Base-by-base conservation (phyloP, 2,113 vertebrate genomes). In the Chauna torquata region DNA sequence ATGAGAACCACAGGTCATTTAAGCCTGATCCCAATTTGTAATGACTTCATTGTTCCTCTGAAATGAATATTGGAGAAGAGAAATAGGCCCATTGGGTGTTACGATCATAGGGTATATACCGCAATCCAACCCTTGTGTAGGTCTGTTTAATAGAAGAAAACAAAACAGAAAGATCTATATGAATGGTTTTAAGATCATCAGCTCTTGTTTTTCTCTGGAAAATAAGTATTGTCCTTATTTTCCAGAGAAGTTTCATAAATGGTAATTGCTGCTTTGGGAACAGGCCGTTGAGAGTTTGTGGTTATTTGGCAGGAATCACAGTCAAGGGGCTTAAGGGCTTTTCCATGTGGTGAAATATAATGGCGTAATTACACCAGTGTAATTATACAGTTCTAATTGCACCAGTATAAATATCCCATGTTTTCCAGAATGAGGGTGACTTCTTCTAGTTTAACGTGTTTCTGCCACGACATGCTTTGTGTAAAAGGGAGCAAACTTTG, bases 401-500 rank as follows among this genome's bases (percentile, higher is more conserved):
- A 65, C n/a, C 59, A 25, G 20, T 36, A 55, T 8, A 40, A 91
- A 57, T 5, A 22, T 30, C 18, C 19, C 28, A 1, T 6, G 30
- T 34, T 78, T 75, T 59, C 12, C 52, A 82, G 40, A 23, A 44
- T 10, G 34, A 72, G 24, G 6, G 9, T 16, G 81, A 13, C 34
- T 75, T n/a, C 8, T 16, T 59, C 24, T 36, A n/a, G 12, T 57
- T 89, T 54, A 11, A 42, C 0, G 0, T 69, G 55, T 10, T 82
- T 52, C 27, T 8, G 8, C 34, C 3, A 0, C 42, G 57, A 19
- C 19, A 1, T 2, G 3, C 59, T 96, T 70, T 50, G 7, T 20
- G 13, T 36, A 17, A 75, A 80, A 92, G 9, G 36, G 27, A 65
- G 82, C 6, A 54, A 45, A 23, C 7, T 25, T 65, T 32, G 66